phyloP scores from a whole-genome alignment of 37 sponge, comb jelly and placozoan species.

The Spongilla lacustris region DNA sequence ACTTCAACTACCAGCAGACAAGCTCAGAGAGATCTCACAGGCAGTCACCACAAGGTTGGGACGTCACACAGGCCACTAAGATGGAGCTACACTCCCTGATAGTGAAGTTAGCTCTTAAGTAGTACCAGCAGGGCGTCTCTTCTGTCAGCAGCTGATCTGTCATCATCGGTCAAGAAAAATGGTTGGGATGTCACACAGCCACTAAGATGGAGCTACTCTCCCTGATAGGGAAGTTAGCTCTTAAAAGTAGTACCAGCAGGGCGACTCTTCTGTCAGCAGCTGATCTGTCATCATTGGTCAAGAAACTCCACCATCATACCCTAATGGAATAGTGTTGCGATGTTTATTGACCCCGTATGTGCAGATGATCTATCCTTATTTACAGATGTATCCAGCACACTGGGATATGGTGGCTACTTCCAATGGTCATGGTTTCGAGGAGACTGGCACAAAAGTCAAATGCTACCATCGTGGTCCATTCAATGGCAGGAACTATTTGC shows the following conservation, averaged over 20 bases:
- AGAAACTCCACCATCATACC: constrained; percentile 9
- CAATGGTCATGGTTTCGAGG: constrained; percentile 15
- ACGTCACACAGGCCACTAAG: constrained; percentile 2
- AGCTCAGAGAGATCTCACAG: not conserved
- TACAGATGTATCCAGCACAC: constrained; percentile 40
- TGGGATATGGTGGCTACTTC: constrained; percentile 31
- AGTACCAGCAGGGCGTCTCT: too few species aligned
- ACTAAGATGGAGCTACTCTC: constrained; percentile 7
- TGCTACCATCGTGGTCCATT: constrained; percentile 9
- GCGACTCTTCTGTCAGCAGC: too few species aligned
- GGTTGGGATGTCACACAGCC: constrained; percentile 7
- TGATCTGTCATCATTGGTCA: constrained; percentile 12
- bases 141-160: constrained; percentile 35
- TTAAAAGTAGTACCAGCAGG: too few species aligned
- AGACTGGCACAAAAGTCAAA: constrained; percentile 8
- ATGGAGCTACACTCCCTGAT: too few species aligned
- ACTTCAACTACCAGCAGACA: constrained; percentile 2
- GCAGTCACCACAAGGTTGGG: constrained; percentile 11
- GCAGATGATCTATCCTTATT: constrained; percentile 13
- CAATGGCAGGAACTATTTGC: constrained; percentile 43
- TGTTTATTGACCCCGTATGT: too few species aligned
- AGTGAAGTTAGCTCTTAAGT: too few species aligned
- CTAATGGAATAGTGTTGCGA: too few species aligned
- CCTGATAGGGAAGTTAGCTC: too few species aligned
- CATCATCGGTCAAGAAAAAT: not conserved